phyloP scores from a whole-genome alignment of 2,888 invertebrate genomes.

The Stenichneumon culpator region DNA sequence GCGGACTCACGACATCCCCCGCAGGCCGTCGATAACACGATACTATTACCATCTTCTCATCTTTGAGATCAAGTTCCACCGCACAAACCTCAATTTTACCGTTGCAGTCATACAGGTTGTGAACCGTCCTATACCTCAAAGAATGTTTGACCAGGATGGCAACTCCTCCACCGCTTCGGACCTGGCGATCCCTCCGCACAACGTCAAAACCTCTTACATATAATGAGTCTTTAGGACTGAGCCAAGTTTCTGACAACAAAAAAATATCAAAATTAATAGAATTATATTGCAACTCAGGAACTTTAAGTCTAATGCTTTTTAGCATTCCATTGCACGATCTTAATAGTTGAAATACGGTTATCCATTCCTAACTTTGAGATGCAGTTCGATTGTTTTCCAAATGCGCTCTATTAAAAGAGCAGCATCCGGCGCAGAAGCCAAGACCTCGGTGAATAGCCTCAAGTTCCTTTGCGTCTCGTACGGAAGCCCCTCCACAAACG shows the following conservation, averaged over 20 bases:
- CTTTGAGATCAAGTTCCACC: not conserved
- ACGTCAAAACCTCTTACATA: not conserved
- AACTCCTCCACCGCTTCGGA: not conserved
- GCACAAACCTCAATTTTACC: not conserved
- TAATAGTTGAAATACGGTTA: too few relatives aligned
- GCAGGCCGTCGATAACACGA: not conserved
- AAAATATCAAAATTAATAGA: not conserved
- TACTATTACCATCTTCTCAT: not conserved
- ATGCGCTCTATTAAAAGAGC: too few relatives aligned
- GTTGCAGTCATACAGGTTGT: not conserved
- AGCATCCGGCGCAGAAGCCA: too few relatives aligned
- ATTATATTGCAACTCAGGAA: not conserved
- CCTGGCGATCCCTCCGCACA: not conserved
- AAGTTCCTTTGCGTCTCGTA: too few relatives aligned
- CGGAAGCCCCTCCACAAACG: too few relatives aligned
- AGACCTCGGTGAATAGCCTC: too few relatives aligned
- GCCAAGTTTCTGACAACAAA: not conserved
- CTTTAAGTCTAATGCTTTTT: not conserved
- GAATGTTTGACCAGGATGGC: not conserved
- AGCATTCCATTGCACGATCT: not conserved
- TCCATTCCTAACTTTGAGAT: too few relatives aligned
- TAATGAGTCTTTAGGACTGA: not conserved
- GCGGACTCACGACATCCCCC: not conserved
- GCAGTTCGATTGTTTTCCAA: too few relatives aligned
- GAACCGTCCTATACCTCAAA: not conserved